A percentile compares a stretch with the other conserved stretches of the same genome.
Conservation (phyloP, 2,888 invertebrate species). For the Disparrhopalites patrizii region DNA sequence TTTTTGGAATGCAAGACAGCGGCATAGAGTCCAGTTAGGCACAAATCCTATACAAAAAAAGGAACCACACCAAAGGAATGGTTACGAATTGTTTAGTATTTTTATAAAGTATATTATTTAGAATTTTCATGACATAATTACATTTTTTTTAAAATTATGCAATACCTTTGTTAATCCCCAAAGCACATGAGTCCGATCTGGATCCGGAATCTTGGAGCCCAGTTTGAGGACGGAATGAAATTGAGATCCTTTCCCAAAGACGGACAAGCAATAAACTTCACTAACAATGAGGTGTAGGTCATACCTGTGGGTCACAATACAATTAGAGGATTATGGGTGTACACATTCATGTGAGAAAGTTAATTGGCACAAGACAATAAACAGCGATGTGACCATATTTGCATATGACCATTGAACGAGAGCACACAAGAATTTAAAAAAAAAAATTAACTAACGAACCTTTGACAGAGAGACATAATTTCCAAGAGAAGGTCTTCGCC, state of each 20-base stretch:
- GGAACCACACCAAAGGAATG: not conserved
- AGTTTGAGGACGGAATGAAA: constrained; percentile 38
- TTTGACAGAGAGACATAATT: constrained; percentile 39
- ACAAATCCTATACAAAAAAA: constrained; percentile 34
- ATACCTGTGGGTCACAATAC: constrained; percentile 27
- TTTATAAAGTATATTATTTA: no score
- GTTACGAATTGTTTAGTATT: not conserved
- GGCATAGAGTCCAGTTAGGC: constrained; percentile 36
- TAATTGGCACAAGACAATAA: no score
- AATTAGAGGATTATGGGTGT: no score
- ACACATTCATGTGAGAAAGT: no score
- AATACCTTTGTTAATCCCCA: constrained; percentile 45
- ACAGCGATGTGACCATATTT: no score
- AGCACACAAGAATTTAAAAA: no score
- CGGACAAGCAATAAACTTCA: constrained; percentile 42
- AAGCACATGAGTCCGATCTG: constrained; percentile 33
- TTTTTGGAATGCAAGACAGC: constrained; percentile 39
- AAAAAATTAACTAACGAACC: constrained; percentile 16
- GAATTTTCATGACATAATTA: no score
- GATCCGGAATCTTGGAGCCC: constrained; percentile 11
- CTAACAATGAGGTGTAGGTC: constrained; percentile 39
- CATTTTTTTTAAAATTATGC: no score
- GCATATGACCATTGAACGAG: no score
- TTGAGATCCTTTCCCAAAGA: constrained; percentile 30
- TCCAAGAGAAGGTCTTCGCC: constrained; percentile 22